phyloP scores from a whole-genome alignment of 1,140 invertebrate genomes.

The Listronotus oregonensis region DNA sequence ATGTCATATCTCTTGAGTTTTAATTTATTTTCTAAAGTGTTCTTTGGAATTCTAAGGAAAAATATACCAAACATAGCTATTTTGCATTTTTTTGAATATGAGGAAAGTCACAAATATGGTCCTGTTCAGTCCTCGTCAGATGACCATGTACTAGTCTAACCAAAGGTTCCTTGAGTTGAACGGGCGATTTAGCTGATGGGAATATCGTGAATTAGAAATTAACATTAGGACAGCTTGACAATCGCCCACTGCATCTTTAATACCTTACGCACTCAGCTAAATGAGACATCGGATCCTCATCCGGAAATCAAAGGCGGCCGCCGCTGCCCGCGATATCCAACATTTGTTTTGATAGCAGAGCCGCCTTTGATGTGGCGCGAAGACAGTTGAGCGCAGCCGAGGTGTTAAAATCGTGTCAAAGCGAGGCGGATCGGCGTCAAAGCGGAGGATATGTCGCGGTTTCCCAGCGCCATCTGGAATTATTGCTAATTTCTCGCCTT shows the following conservation, averaged over 20 bases:
- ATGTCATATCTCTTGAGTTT: too few species aligned
- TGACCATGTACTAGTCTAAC: too few species aligned
- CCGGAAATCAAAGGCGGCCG: conserved; percentile 32
- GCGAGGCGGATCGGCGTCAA: conserved; percentile 9
- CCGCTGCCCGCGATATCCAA: conserved; percentile 14
- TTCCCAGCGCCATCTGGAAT: conserved; percentile 19
- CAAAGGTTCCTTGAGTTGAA: too few species aligned
- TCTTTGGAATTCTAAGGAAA: too few species aligned
- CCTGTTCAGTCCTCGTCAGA: too few species aligned
- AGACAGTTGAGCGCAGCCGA: conserved; percentile 30
- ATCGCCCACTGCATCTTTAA: neutral
- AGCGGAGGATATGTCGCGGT: conserved; percentile 19
- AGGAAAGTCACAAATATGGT: too few species aligned
- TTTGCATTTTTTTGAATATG: too few species aligned
- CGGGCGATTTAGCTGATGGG: too few species aligned
- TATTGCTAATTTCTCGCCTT: neutral
- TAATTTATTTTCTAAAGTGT: too few species aligned
- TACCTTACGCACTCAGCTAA: conserved; percentile 1
- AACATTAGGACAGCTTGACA: neutral
- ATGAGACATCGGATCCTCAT: conserved; percentile 26
- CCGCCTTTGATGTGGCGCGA: conserved; percentile 36
- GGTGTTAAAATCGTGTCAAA: conserved; percentile 33
- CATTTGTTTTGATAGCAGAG: conserved; percentile 32
- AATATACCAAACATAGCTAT: too few species aligned
- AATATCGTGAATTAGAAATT: too few species aligned